A percentile compares a stretch with the other conserved stretches of the same genome.
Conservation (phyloP, 1,140 invertebrate species). For the Megathymus violae region DNA sequence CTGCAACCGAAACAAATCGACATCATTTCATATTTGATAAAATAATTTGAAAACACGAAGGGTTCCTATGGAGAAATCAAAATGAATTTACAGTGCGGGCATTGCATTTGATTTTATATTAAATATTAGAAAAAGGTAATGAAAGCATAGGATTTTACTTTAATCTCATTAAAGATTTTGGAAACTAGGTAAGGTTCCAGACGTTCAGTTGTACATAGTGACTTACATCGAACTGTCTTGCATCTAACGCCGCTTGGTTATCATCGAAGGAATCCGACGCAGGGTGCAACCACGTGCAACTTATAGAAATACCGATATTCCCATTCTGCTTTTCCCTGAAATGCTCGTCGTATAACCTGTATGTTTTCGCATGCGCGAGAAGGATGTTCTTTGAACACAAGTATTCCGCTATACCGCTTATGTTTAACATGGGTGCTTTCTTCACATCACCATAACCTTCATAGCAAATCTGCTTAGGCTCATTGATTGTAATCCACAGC, state of each 20-base stretch:
- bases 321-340: constrained; percentile 63
- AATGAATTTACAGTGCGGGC: too few relatives aligned
- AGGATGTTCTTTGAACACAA: constrained; percentile 84
- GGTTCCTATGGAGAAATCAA: too few relatives aligned
- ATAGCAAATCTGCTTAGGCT: constrained; percentile 85
- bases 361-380: constrained; percentile 85
- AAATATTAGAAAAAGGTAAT: too few relatives aligned
- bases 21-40: too few relatives aligned
- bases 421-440: constrained; percentile 81
- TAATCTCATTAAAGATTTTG: too few relatives aligned
- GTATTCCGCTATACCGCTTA: constrained; percentile 83
- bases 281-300: constrained; percentile 77
- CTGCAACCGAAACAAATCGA: too few relatives aligned
- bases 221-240: constrained; percentile 78
- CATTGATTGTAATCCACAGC: constrained; percentile 88
- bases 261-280: constrained; percentile 69
- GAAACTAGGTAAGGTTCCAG: too few relatives aligned
- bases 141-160: too few relatives aligned
- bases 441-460: constrained; percentile 83
- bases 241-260: constrained; percentile 78
- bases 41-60: too few relatives aligned
- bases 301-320: constrained; percentile 82
- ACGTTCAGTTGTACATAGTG: too few relatives aligned
- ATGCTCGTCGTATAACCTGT: constrained; percentile 82
- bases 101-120: too few relatives aligned